Evolutionary conservation across 1,140 invertebrate genomes (phyloP), one percentile per base, ranked within the genome.

Genomic region (Elymnias hypermnestra): DNA sequence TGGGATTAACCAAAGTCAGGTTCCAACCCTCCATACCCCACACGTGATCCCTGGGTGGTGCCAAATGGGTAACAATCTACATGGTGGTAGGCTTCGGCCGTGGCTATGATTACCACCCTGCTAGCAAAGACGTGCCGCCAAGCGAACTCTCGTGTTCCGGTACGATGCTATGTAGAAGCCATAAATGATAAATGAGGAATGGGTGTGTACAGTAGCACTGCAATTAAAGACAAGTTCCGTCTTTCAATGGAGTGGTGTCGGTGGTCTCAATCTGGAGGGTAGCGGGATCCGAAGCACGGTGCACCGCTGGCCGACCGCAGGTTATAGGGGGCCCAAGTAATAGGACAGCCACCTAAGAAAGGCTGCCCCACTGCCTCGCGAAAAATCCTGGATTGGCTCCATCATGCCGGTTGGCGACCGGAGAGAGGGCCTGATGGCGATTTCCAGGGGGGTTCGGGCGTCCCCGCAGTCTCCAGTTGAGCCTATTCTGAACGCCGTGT

Each of bases 281-380:
- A 45, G 43, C 43, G 43, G 43, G 43, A 45, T 45, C 22, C 43
- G 43, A 37, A 44, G 43, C 22, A 26, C 29, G 43, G 31, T 37
- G 14, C 8, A 25, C 43, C 43, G 22, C 33, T 45, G 43, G 43
- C 43, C 43, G 43, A 45, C 31, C 31, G 43, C 43, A 45, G 43
- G 13, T 18, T 19, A 22, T 45, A 36, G 31, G 43, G 43, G 43
- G 43, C 43, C 28, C 29, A 45, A 45, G 10, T 45, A 45, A 13
- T 22, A 22, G 22, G 14, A 10, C 18, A 45, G 43, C 43, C 43
- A 45, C 19, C 19, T 19, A 33, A 12, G 22, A 45, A 45, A 45
- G 31, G 43, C 43, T 45, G 43, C 29, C 33, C 31, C 41, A 29
- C 28, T 18, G 17, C 10, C 41, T 43, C 8, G 43, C 22, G 31